A percentile compares a stretch with the other conserved stretches of the same genome.
These are phyloP conservation scores for Koerneria pararmatus DNA, from an alignment of 2,888 invertebrate genomes.

Conservation along the genomic window DNA sequence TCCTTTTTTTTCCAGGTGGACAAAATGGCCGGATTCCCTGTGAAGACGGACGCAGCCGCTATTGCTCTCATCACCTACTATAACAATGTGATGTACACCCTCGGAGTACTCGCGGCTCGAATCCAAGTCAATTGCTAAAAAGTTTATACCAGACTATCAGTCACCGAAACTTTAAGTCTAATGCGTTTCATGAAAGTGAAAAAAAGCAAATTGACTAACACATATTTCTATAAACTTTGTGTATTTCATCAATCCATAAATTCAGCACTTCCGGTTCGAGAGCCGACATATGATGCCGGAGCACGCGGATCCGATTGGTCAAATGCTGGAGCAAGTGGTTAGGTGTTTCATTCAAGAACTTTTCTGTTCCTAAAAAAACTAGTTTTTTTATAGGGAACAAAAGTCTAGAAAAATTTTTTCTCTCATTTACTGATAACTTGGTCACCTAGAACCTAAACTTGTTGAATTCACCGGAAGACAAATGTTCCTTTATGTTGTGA, in stretches of 20 bases:
- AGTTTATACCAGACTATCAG: background rate
- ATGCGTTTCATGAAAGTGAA: too few species aligned
- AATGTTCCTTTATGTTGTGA: too few species aligned
- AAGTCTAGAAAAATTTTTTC: too few species aligned
- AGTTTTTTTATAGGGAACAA: too few species aligned
- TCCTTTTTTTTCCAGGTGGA: background rate
- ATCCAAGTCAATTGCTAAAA: conserved; percentile 31
- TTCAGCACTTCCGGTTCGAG: conserved; percentile 50
- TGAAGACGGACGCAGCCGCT: too few species aligned
- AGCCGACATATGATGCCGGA: conserved; percentile 24
- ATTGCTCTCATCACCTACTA: conserved; percentile 44
- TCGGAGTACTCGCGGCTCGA: conserved; percentile 50
- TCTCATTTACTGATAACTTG: too few species aligned
- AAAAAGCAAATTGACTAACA: too few species aligned
- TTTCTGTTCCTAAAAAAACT: too few species aligned
- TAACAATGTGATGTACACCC: conserved; percentile 42
- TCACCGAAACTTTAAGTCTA: background rate
- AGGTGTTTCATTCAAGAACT: background rate
- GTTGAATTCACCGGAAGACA: too few species aligned
- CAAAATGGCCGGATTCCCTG: background rate
- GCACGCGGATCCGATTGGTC: background rate
- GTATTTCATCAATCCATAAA: background rate
- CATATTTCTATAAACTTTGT: too few species aligned
- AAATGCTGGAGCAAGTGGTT: background rate
- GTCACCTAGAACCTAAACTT: too few species aligned